These are phyloP conservation scores for Carduelis carduelis DNA, from an alignment of 2,797 vertebrate genomes.

Conservation along the genomic window DNA sequence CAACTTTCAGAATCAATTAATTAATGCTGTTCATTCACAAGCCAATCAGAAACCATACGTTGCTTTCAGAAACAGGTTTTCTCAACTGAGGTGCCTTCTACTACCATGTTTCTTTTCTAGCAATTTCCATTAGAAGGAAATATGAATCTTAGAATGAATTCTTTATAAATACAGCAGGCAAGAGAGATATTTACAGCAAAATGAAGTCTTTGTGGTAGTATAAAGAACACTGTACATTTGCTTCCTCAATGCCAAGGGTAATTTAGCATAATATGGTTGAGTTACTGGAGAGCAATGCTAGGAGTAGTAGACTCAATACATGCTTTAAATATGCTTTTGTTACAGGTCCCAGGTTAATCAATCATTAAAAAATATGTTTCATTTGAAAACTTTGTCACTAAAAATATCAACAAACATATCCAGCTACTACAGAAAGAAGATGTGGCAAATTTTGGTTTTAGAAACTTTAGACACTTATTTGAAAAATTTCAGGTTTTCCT, in stretches of 20 bases:
- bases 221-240: conserved; percentile 70
- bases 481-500: background rate
- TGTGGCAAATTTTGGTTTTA: background rate
- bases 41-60: conserved; percentile 70
- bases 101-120: conserved; percentile 67
- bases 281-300: conserved; percentile 66
- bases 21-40: conserved; percentile 76
- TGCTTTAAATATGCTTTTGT: conserved; percentile 41
- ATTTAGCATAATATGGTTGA: conserved; percentile 85
- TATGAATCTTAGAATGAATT: conserved; percentile 77
- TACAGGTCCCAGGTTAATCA: conserved; percentile 25
- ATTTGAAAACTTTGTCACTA: background rate
- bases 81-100: conserved; percentile 70
- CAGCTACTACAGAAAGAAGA: background rate
- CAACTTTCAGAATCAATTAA: background rate
- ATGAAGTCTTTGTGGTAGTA: conserved; percentile 66
- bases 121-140: conserved; percentile 75
- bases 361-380: background rate
- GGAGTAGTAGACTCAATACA: conserved; percentile 47
- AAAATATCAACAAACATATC: background rate
- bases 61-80: conserved; percentile 71
- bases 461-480: background rate
- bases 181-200: conserved; percentile 75
- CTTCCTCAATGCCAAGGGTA: conserved; percentile 66
- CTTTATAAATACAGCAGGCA: conserved; percentile 73